phyloP scores from a whole-genome alignment of 2,113 vertebrate species.

The Sula dactylatra region DNA sequence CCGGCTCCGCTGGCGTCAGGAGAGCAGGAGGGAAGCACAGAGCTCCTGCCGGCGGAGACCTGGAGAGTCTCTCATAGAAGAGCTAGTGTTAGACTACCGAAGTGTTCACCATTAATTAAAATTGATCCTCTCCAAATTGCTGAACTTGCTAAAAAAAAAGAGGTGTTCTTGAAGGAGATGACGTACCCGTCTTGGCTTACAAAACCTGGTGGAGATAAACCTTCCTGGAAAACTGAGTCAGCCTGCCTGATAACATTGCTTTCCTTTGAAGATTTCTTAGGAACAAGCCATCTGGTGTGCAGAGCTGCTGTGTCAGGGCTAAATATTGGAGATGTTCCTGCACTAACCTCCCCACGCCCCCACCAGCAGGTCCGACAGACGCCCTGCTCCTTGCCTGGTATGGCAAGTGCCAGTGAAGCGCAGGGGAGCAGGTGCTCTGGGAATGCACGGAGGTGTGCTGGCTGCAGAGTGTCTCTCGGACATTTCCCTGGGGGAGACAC shows the following conservation, averaged over 20 bases:
- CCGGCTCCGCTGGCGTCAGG: rapidly evolving
- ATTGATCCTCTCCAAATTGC: not conserved
- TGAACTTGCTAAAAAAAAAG: no score
- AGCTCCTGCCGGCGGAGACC: not conserved
- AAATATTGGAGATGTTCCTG: not conserved
- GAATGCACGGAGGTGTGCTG: no score
- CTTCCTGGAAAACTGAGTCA: rapidly evolving
- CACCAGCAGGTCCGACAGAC: not conserved
- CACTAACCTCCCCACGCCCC: no score
- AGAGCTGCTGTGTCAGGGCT: no score
- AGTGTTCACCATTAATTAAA: not conserved
- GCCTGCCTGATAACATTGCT: no score
- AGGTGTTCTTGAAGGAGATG: not conserved
- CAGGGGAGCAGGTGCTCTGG: no score
- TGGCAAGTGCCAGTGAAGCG: rapidly evolving
- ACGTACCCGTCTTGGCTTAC: not conserved
- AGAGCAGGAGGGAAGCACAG: no score
- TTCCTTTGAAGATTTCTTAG: not conserved
- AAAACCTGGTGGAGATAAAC: not conserved
- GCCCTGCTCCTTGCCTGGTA: not conserved
- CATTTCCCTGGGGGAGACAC: not conserved
- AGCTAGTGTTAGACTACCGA: no score
- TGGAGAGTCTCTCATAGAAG: no score
- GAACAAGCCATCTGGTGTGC: rapidly evolving
- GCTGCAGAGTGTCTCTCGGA: not conserved